These are phyloP conservation scores for Brachymystax lenok DNA, from an alignment of 2,797 vertebrate genomes.

Conservation along the genomic window DNA sequence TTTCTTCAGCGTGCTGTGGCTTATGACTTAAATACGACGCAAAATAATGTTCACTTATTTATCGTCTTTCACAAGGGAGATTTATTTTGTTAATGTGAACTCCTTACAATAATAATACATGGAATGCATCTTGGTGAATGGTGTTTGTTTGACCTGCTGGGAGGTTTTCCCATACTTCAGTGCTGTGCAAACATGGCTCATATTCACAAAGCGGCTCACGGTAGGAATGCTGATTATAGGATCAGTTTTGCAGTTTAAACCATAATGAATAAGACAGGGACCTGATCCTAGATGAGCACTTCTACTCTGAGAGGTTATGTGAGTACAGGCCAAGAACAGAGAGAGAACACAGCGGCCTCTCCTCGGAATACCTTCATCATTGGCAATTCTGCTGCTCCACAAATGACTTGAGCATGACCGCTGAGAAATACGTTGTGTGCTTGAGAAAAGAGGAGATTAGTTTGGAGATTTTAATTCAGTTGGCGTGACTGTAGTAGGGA, in stretches of 20 bases:
- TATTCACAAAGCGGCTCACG: not conserved
- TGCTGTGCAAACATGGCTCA: not conserved
- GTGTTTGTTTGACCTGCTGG: not conserved
- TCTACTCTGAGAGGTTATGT: not conserved
- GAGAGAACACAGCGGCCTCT: not conserved
- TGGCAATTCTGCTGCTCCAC: slow-evolving; percentile 35
- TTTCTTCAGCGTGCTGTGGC: no score
- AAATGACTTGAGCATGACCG: slow-evolving; percentile 60
- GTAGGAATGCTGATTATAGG: not conserved
- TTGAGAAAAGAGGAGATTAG: slow-evolving; percentile 19
- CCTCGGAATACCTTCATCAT: slow-evolving; percentile 24
- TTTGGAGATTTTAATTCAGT: slow-evolving; percentile 48
- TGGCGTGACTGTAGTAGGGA: no score
- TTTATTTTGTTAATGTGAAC: not conserved
- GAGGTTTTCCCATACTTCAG: not conserved
- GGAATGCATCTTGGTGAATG: slow-evolving; percentile 5
- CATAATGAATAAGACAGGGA: not conserved
- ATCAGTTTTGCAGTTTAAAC: not conserved
- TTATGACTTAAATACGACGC: not conserved
- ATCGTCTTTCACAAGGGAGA: not conserved
- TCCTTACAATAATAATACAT: not conserved
- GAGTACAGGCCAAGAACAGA: not conserved
- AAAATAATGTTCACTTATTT: not conserved
- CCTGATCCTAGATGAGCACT: not conserved
- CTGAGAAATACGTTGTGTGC: slow-evolving; percentile 39